Conservation (phyloP, 2,888 invertebrate species). For the Cyaniris semiargus region DNA sequence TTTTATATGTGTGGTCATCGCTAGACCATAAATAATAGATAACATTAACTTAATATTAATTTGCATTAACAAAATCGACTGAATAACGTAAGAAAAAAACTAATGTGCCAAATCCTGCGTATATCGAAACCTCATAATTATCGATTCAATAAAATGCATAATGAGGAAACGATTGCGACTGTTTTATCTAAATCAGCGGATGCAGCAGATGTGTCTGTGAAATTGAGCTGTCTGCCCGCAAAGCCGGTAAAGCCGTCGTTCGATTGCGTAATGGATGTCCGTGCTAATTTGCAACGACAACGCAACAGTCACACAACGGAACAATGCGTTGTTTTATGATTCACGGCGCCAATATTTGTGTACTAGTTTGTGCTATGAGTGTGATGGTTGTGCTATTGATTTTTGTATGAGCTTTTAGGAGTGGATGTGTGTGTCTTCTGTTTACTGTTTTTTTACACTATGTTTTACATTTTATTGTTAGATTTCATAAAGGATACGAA, state of each 20-base stretch:
- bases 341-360: slow-evolving; percentile 7
- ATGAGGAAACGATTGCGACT: slow-evolving; percentile 11
- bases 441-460: not conserved
- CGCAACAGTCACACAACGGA: slow-evolving; percentile 17
- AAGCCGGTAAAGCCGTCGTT: slow-evolving; percentile 44
- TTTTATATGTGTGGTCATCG: not conserved
- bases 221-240: slow-evolving; percentile 45
- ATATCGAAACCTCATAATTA: not conserved
- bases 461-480: not conserved
- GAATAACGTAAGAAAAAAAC: not conserved
- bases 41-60: not conserved
- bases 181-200: slow-evolving; percentile 29
- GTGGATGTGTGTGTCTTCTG: not conserved
- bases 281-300: slow-evolving; percentile 48
- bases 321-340: slow-evolving; percentile 26
- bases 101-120: not conserved
- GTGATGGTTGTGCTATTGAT: not conserved
- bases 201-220: slow-evolving; percentile 41
- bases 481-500: too few species aligned
- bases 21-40: too few species aligned
- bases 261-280: slow-evolving; percentile 53
- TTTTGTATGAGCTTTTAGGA: not conserved
- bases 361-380: not conserved
- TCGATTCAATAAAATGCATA: slow-evolving; percentile 10
- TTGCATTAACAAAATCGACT: not conserved